Evolutionary conservation across 2,113 vertebrate species (phyloP).

Genomic region (Cebidichthys violaceus): DNA sequence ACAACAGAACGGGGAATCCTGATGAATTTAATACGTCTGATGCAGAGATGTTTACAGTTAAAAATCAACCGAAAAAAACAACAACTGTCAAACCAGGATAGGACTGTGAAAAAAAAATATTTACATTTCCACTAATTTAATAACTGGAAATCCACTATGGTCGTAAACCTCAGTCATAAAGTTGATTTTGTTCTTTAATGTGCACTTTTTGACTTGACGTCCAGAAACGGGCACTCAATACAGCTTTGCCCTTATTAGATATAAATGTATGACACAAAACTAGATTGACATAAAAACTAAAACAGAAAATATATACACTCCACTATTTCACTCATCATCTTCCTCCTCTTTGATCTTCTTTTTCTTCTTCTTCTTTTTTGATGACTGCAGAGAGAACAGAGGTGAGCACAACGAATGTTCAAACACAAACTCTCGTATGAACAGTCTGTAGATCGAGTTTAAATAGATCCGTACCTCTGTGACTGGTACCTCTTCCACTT

Average conservation of each 20-base stretch:
- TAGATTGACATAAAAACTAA: conserved; percentile 47
- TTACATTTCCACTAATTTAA: conserved; percentile 17
- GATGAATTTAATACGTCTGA: conserved; percentile 3
- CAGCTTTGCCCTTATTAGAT: conserved; percentile 1
- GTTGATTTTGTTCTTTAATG: neutral
- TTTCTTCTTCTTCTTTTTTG: conserved; percentile 91
- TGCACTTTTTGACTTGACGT: neutral
- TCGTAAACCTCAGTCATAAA: neutral
- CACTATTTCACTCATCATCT: conserved; percentile 62
- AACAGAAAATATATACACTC: conserved; percentile 50
- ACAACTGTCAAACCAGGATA: neutral
- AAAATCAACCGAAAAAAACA: conserved; percentile 9
- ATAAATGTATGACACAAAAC: conserved; percentile 43
- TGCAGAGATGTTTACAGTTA: conserved; percentile 29
- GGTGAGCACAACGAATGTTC: neutral
- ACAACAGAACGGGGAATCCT: neutral
- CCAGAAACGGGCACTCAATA: conserved; percentile 5
- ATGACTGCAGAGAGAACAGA: conserved; percentile 76
- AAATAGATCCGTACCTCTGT: conserved; percentile 62
- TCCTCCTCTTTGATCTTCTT: conserved; percentile 78
- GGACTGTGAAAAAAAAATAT: neutral
- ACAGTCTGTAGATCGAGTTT: neutral
- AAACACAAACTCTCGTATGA: neutral
- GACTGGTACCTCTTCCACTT: conserved; percentile 57
- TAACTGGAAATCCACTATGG: neutral